Percentiles rank a stretch among this genome's conserved stretches.
These are phyloP conservation scores for Drosophila kohkoa DNA, from an alignment of 1,140 invertebrate genomes.

Conservation along the genomic window DNA sequence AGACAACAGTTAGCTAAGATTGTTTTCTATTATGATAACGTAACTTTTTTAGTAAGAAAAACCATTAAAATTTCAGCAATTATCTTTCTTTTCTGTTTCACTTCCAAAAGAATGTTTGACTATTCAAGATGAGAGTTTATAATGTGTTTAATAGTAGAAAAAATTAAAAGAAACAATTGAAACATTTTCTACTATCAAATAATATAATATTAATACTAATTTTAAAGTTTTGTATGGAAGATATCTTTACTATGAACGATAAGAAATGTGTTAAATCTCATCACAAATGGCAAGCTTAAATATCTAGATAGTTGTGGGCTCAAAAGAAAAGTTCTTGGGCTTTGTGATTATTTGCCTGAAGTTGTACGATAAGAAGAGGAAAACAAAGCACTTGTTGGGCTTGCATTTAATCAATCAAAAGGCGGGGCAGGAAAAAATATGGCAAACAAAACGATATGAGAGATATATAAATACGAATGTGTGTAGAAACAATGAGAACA, in stretches of 20 bases:
- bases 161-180: too few relatives aligned
- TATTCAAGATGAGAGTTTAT: too few relatives aligned
- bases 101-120: too few relatives aligned
- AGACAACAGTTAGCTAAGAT: too few relatives aligned
- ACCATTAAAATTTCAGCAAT: too few relatives aligned
- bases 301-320: neutral
- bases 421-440: conserved; percentile 22
- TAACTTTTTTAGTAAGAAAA: too few relatives aligned
- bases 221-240: too few relatives aligned
- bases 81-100: too few relatives aligned
- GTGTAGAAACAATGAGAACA: conserved; percentile 66
- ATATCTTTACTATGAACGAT: neutral
- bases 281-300: neutral
- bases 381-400: conserved; percentile 29
- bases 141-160: too few relatives aligned
- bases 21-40: too few relatives aligned
- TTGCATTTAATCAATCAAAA: conserved; percentile 68
- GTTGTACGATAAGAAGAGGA: conserved; percentile 8
- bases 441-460: conserved; percentile 37
- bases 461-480: conserved; percentile 38
- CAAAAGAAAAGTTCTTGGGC: neutral
- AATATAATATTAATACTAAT: too few relatives aligned
- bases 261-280: neutral
- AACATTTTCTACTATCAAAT: too few relatives aligned
- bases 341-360: conserved; percentile 3